phyloP scores from a whole-genome alignment of 2,797 vertebrate species.

The Bovichtus diacanthus region DNA sequence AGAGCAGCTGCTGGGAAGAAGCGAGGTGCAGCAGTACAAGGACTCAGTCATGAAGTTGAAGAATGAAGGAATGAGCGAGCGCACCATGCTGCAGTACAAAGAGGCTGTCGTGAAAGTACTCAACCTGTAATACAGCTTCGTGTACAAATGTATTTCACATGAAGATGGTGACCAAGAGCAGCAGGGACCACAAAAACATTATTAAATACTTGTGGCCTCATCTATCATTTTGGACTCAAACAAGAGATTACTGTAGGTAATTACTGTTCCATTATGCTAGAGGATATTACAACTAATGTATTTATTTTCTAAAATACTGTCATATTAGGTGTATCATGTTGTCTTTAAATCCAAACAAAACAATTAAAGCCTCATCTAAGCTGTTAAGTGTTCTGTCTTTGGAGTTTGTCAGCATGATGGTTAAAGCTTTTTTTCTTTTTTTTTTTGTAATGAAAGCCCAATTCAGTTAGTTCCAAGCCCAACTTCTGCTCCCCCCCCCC shows the following conservation, averaged over 20 bases:
- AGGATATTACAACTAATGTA: conserved; percentile 30
- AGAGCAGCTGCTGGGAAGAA: conserved; percentile 86
- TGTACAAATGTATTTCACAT: conserved; percentile 11
- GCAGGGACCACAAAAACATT: neutral
- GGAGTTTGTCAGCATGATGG: neutral
- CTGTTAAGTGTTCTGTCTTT: neutral
- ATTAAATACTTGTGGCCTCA: neutral
- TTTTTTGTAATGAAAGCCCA: conserved; percentile 31
- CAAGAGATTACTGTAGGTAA: neutral
- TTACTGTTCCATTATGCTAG: neutral
- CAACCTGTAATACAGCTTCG: conserved; percentile 60
- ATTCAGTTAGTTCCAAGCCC: conserved; percentile 11
- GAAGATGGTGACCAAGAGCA: conserved; percentile 12
- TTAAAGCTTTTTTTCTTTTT: too few species aligned
- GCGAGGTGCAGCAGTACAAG: conserved; percentile 88
- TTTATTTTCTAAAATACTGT: conserved; percentile 57
- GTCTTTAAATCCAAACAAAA: conserved; percentile 43
- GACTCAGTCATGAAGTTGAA: conserved; percentile 87
- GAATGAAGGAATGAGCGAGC: conserved; percentile 91
- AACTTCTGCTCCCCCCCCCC: conserved; percentile 18
- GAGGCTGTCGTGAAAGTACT: conserved; percentile 92
- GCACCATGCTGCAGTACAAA: conserved; percentile 87
- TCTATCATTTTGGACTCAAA: neutral
- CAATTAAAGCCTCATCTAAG: conserved; percentile 46
- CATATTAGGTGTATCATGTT: neutral